phyloP scores from a whole-genome alignment of 2,888 invertebrate genomes.

The Parascotia fuliginaria region DNA sequence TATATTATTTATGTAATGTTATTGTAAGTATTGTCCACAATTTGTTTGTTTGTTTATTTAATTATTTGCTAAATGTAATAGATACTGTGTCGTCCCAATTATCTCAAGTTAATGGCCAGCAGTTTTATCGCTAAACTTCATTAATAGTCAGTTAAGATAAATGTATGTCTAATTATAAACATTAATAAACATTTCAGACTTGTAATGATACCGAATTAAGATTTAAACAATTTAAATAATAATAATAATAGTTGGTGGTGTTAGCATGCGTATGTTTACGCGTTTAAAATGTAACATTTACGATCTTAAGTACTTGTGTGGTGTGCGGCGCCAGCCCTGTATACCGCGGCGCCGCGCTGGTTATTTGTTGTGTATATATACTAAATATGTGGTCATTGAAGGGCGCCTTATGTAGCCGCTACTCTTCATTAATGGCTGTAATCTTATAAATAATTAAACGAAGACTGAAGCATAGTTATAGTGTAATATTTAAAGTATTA shows the following conservation, averaged over 20 bases:
- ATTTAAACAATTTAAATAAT: slow-evolving; percentile 35
- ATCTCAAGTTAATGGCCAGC: slow-evolving; percentile 66
- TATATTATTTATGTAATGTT: slow-evolving; percentile 9
- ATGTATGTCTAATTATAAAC: slow-evolving; percentile 46
- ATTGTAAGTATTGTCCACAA: slow-evolving; percentile 21
- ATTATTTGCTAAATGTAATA: slow-evolving; percentile 19
- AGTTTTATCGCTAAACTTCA: slow-evolving; percentile 55
- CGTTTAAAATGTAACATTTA: slow-evolving; percentile 28
- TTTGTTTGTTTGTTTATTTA: slow-evolving; percentile 20
- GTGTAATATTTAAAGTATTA: slow-evolving; percentile 80
- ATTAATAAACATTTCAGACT: slow-evolving; percentile 49
- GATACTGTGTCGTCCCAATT: slow-evolving; percentile 50
- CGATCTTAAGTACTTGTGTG: slow-evolving; percentile 16
- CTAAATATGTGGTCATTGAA: slow-evolving; percentile 61
- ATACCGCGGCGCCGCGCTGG: slow-evolving; percentile 28
- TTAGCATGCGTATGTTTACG: slow-evolving; percentile 29
- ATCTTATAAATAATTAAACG: slow-evolving; percentile 76
- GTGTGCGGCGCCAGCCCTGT: slow-evolving; percentile 20
- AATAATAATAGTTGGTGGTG: slow-evolving; percentile 34
- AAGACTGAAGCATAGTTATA: slow-evolving; percentile 85
- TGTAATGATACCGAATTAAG: slow-evolving; percentile 58
- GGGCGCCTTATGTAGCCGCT: slow-evolving; percentile 58
- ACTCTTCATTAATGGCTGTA: slow-evolving; percentile 73
- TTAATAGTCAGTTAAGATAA: slow-evolving; percentile 57
- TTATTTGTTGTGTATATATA: slow-evolving; percentile 56